Percentiles rank a stretch among this genome's conserved stretches.
Evolutionary conservation across 2,888 invertebrate genomes (phyloP).

Genomic region (Acleris emargana): DNA sequence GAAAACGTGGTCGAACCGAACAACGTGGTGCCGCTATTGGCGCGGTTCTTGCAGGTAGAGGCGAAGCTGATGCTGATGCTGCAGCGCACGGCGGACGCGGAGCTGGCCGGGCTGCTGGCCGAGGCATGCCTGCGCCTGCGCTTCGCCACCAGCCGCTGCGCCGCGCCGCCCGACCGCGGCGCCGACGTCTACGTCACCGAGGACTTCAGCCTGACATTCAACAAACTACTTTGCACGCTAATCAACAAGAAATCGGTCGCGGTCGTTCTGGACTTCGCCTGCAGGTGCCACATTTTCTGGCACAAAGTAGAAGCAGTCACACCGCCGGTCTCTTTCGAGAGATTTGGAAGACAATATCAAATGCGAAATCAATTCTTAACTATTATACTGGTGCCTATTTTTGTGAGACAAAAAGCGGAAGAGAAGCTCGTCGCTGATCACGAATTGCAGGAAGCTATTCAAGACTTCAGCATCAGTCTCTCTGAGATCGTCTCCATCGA

Average conservation of each 20-base stretch:
- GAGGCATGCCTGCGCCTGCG: slow-evolving; percentile 30
- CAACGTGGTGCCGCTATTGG: slow-evolving; percentile 42
- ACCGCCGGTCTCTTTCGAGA: slow-evolving; percentile 46
- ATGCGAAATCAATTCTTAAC: slow-evolving; percentile 49
- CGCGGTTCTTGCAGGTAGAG: slow-evolving; percentile 29
- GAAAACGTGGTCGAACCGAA: slow-evolving; percentile 42
- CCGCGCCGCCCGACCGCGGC: neutral
- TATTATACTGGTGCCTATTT: slow-evolving; percentile 46
- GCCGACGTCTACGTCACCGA: slow-evolving; percentile 44
- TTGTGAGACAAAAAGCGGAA: slow-evolving; percentile 24
- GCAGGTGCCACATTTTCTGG: slow-evolving; percentile 49
- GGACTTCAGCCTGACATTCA: slow-evolving; percentile 42
- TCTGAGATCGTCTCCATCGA: slow-evolving; percentile 13
- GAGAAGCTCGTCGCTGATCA: slow-evolving; percentile 10
- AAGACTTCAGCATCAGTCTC: slow-evolving; percentile 16
- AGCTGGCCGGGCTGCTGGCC: slow-evolving; percentile 29
- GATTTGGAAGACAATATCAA: slow-evolving; percentile 48
- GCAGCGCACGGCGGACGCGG: slow-evolving; percentile 26
- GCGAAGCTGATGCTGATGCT: slow-evolving; percentile 25
- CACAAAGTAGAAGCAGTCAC: slow-evolving; percentile 42
- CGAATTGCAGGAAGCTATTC: slow-evolving; percentile 6
- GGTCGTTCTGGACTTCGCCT: slow-evolving; percentile 45
- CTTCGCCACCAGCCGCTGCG: slow-evolving; percentile 19
- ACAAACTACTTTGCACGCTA: slow-evolving; percentile 42
- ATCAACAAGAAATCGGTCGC: slow-evolving; percentile 45